Percentiles rank a stretch among this genome's conserved stretches.
phyloP scores from a whole-genome alignment of 2,797 vertebrate species.

The Heterohyrax brucei region DNA sequence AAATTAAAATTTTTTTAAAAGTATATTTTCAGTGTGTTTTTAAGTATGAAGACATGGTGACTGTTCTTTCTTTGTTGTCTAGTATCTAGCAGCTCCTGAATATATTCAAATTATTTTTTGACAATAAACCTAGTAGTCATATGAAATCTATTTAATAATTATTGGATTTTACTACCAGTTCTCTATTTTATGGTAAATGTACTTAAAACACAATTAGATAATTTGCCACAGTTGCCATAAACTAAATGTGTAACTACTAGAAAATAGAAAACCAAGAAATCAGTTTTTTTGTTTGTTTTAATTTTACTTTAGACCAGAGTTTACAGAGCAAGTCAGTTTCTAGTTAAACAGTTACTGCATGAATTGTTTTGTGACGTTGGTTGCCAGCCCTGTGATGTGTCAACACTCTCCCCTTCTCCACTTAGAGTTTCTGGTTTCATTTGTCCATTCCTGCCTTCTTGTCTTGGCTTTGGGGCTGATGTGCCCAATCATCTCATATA shows the following conservation, averaged over 20 bases:
- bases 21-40: neutral
- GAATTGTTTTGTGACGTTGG: too few relatives aligned
- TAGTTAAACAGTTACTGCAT: too few relatives aligned
- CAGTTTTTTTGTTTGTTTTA: neutral
- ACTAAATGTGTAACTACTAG: conserved; percentile 37
- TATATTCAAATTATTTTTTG: conserved; percentile 1
- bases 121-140: neutral
- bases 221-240: neutral
- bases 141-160: conserved; percentile 29
- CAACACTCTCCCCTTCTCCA: too few relatives aligned
- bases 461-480: too few relatives aligned
- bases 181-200: neutral
- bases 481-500: too few relatives aligned
- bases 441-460: too few relatives aligned
- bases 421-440: too few relatives aligned
- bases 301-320: too few relatives aligned
- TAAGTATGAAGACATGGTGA: neutral
- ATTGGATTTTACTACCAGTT: conserved; percentile 44
- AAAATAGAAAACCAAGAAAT: conserved; percentile 58
- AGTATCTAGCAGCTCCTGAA: conserved; percentile 23
- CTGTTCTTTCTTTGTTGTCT: conserved; percentile 6
- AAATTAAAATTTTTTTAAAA: conserved; percentile 53
- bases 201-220: conserved; percentile 44
- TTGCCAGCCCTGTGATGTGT: too few relatives aligned
- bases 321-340: too few relatives aligned